Evolutionary conservation across 2,113 vertebrate genomes (phyloP).

Genomic region (Phalacrocorax brasilianus): DNA sequence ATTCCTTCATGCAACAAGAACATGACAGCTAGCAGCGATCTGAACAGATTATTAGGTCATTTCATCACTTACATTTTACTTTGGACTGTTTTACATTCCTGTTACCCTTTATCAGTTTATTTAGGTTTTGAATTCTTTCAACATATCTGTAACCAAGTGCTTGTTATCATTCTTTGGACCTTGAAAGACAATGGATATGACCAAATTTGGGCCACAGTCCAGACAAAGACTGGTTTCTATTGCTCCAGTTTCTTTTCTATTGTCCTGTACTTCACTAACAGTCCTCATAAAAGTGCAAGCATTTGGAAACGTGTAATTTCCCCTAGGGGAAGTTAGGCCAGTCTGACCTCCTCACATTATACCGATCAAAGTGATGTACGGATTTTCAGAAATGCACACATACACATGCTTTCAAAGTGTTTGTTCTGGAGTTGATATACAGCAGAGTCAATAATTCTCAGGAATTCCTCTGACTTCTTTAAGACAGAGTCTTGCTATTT

Average conservation of each 20-base stretch:
- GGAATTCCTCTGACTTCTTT: slow-evolving; percentile 39
- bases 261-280: background rate
- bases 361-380: background rate
- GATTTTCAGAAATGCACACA: slow-evolving; percentile 29
- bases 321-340: background rate
- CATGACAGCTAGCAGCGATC: background rate
- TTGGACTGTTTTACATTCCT: background rate
- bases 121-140: background rate
- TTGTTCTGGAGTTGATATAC: slow-evolving; percentile 51
- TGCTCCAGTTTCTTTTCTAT: background rate
- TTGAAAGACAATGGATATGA: background rate
- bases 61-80: background rate
- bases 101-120: background rate
- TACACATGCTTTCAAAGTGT: slow-evolving; percentile 5
- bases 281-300: background rate
- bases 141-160: background rate
- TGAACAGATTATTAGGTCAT: background rate
- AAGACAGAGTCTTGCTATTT: slow-evolving; percentile 48
- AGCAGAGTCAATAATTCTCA: slow-evolving; percentile 42
- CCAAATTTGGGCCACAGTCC: background rate
- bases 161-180: background rate
- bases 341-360: slow-evolving; percentile 25
- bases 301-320: slow-evolving; percentile 7
- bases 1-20: background rate
- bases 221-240: background rate